Conservation (phyloP, 1,140 invertebrate species). For the Orussus abietinus region DNA sequence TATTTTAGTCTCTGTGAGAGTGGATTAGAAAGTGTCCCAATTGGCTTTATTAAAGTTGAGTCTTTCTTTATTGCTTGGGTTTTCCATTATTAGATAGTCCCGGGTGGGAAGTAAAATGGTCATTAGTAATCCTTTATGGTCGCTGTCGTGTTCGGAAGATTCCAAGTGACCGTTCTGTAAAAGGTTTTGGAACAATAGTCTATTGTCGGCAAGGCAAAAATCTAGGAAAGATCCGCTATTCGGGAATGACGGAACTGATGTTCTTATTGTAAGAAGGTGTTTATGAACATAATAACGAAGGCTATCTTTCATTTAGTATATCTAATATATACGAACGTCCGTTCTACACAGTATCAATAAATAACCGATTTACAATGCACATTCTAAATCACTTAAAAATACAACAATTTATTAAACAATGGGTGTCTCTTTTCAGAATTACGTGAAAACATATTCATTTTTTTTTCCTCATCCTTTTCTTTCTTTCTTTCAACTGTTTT, state of each 20-base stretch:
- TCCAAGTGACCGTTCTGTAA: not conserved
- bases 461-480: too few species aligned
- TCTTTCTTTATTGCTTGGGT: not conserved
- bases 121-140: constrained; percentile 4
- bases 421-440: too few species aligned
- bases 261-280: too few species aligned
- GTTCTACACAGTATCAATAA: too few species aligned
- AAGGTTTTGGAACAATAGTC: not conserved
- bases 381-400: too few species aligned
- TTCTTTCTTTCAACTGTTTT: too few species aligned
- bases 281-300: too few species aligned
- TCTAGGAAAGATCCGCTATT: not conserved
- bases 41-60: constrained; percentile 11
- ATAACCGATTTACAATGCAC: too few species aligned
- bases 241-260: not conserved
- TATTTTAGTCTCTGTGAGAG: not conserved
- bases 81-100: not conserved
- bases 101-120: not conserved
- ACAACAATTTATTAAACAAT: too few species aligned
- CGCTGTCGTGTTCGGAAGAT: constrained; percentile 7
- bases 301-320: too few species aligned
- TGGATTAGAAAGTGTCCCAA: constrained; percentile 2
- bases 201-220: not conserved
- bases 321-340: too few species aligned
- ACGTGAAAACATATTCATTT: too few species aligned